A percentile compares a stretch with the other conserved stretches of the same genome.
phyloP scores from a whole-genome alignment of 1,140 invertebrate species.

The Caenorhabditis remanei region DNA sequence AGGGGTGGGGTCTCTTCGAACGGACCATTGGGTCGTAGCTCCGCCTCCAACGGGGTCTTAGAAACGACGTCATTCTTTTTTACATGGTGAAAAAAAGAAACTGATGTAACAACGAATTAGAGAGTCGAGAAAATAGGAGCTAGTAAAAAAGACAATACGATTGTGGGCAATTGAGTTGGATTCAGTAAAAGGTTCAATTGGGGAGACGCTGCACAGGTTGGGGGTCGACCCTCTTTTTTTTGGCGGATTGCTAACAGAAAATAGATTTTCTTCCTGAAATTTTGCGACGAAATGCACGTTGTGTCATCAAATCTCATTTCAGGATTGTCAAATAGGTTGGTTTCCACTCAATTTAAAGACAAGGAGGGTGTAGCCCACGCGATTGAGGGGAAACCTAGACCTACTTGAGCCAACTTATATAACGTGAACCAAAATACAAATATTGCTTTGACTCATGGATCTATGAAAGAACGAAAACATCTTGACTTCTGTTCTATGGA shows the following conservation, averaged over 20 bases:
- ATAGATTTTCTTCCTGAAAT: background rate
- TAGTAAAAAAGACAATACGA: constrained; percentile 3
- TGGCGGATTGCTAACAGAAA: constrained; percentile 8
- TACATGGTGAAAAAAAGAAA: constrained; percentile 28
- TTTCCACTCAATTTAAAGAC: constrained; percentile 41
- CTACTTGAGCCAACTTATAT: constrained; percentile 35
- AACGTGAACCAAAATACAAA: constrained; percentile 37
- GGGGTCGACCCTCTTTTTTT: background rate
- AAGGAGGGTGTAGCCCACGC: constrained; percentile 21
- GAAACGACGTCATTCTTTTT: constrained; percentile 39
- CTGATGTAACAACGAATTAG: constrained; percentile 23
- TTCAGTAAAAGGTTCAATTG: constrained; percentile 18
- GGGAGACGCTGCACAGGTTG: constrained; percentile 8
- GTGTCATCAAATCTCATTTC: constrained; percentile 46
- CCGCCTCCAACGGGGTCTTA: constrained; percentile 10
- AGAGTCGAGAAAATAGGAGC: background rate
- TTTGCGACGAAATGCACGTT: background rate
- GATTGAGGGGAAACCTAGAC: constrained; percentile 34
- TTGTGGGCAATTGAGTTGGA: background rate
- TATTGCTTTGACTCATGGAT: background rate
- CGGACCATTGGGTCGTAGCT: constrained; percentile 22
- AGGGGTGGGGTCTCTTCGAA: constrained; percentile 35
- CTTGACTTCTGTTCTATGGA: background rate
- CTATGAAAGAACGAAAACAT: background rate
- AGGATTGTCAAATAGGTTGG: constrained; percentile 16